Conservation (phyloP, 2,888 invertebrate genomes). For the Atethmia centrago region DNA sequence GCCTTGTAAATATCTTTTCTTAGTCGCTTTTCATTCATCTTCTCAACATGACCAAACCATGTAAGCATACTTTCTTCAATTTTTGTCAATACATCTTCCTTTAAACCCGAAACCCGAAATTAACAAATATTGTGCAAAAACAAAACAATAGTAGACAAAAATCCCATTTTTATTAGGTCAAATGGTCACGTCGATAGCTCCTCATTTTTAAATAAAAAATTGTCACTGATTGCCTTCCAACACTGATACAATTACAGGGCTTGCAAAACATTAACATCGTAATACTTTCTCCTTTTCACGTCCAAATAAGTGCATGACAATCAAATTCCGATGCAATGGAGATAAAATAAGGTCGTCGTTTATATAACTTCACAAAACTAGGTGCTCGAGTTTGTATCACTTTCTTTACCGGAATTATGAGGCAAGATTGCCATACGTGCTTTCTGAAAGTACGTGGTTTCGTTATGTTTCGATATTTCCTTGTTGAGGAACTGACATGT, state of each 20-base stretch:
- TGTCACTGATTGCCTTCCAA: neutral
- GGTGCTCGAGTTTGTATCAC: conserved; percentile 48
- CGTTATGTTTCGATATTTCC: conserved; percentile 7
- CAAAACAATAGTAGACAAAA: too few species aligned
- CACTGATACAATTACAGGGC: conserved; percentile 27
- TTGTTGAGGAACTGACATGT: neutral
- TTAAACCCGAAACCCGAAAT: too few species aligned
- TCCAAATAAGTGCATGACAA: conserved; percentile 28
- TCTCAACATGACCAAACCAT: too few species aligned
- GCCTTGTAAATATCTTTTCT: too few species aligned
- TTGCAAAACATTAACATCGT: neutral
- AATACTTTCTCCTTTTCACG: conserved; percentile 34
- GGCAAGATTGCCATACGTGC: conserved; percentile 16
- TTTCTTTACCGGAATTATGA: conserved; percentile 52
- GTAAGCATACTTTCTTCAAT: too few species aligned
- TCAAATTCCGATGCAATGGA: conserved; percentile 3
- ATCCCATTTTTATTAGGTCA: too few species aligned
- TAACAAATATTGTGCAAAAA: too few species aligned
- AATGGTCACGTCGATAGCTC: neutral
- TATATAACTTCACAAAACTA: conserved; percentile 27
- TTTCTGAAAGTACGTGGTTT: conserved; percentile 24
- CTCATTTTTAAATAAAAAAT: neutral
- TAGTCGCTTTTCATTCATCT: too few species aligned
- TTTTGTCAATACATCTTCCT: too few species aligned
- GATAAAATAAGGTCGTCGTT: conserved; percentile 2